A percentile compares a stretch with the other conserved stretches of the same genome.
phyloP scores from a whole-genome alignment of 2,797 vertebrate genomes.

The Ispidina lecontei region DNA sequence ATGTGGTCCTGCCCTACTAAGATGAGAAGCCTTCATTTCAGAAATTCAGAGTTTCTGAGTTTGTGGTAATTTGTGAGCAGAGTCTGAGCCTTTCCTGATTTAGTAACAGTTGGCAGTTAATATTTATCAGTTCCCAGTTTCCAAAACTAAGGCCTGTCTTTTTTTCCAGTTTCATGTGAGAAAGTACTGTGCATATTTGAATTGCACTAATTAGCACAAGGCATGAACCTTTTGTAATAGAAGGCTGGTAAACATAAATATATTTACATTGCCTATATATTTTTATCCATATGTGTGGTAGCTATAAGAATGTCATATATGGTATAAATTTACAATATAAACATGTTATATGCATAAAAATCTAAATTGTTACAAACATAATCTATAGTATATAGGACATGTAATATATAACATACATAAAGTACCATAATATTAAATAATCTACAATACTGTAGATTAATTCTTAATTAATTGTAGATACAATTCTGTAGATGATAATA shows the following conservation, averaged over 20 bases:
- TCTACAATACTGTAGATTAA: neutral
- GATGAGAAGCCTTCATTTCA: neutral
- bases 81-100: neutral
- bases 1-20: neutral
- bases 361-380: neutral
- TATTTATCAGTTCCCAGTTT: neutral
- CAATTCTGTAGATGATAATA: neutral
- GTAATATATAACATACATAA: neutral
- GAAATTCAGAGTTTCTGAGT: neutral
- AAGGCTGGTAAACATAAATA: neutral
- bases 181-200: neutral
- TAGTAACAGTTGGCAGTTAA: neutral
- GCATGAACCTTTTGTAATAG: neutral
- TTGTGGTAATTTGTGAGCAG: neutral
- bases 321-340: neutral
- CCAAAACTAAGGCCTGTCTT: neutral
- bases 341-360: neutral
- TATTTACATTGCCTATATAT: neutral
- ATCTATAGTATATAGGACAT: neutral
- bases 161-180: neutral
- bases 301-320: neutral
- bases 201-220: neutral
- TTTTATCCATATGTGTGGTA: no score
- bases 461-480: no score
- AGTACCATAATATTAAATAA: neutral